phyloP scores from a whole-genome alignment of 2,113 vertebrate species.

The Cephalopholis sonnerati region DNA sequence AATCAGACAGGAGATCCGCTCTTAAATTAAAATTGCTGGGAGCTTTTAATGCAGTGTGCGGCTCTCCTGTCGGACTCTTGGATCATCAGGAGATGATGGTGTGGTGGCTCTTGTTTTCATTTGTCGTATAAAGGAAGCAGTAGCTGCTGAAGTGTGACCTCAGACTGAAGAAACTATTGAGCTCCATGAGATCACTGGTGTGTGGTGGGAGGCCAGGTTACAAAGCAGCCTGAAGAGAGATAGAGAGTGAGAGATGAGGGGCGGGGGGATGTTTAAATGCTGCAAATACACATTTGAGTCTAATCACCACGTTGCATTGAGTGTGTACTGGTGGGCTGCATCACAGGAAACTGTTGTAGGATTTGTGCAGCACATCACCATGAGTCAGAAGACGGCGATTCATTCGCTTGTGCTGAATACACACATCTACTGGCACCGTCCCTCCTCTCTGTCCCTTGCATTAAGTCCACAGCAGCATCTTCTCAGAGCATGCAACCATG shows the following conservation, averaged over 20 bases:
- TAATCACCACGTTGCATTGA: background rate
- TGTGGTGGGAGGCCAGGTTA: constrained; percentile 23
- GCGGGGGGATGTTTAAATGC: background rate
- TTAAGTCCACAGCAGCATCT: constrained; percentile 10
- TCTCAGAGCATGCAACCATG: background rate
- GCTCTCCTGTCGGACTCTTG: no score
- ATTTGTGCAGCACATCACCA: background rate
- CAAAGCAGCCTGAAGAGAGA: constrained; percentile 1
- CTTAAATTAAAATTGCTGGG: no score
- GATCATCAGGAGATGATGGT: background rate
- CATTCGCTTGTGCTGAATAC: background rate
- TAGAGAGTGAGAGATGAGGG: background rate
- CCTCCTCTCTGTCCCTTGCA: background rate
- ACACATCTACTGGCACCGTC: background rate
- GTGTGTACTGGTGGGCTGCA: background rate
- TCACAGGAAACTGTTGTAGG: background rate
- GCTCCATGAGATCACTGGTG: constrained; percentile 30
- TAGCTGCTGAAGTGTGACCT: constrained; percentile 33
- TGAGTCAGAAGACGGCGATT: background rate
- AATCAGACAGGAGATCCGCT: no score
- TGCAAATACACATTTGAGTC: constrained; percentile 12
- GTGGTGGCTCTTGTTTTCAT: constrained; percentile 5
- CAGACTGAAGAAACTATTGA: constrained; percentile 8
- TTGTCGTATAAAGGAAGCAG: background rate
- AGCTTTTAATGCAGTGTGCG: no score